Evolutionary conservation across 2,113 vertebrate genomes (phyloP).

Genomic region (Labrus mixtus): DNA sequence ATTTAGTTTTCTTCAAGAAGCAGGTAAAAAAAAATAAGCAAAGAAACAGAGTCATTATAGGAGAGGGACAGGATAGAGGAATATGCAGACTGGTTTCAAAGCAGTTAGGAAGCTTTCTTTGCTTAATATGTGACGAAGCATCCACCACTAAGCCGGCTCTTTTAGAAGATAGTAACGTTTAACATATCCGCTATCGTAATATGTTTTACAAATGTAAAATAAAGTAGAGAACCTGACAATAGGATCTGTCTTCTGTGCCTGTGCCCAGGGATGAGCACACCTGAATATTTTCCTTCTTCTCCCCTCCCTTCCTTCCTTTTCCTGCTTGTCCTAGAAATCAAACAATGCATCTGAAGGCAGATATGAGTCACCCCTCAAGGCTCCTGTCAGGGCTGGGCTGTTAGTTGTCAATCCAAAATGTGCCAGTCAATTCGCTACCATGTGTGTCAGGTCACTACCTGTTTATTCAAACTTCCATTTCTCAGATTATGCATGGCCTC

Average conservation of each 20-base stretch:
- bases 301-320: slow-evolving; percentile 44
- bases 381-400: slow-evolving; percentile 26
- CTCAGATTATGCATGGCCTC: not conserved
- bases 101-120: not conserved
- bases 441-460: slow-evolving; percentile 15
- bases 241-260: not conserved
- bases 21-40: slow-evolving; percentile 16
- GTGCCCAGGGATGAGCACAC: slow-evolving; percentile 5
- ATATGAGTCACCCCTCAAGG: slow-evolving; percentile 50
- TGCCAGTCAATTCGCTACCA: not conserved
- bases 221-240: not conserved
- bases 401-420: slow-evolving; percentile 15
- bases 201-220: not conserved
- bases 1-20: slow-evolving; percentile 42
- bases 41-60: slow-evolving; percentile 30
- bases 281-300: slow-evolving; percentile 27
- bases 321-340: slow-evolving; percentile 25
- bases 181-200: not conserved
- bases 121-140: not conserved
- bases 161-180: not conserved
- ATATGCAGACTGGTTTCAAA: slow-evolving; percentile 31
- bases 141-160: not conserved
- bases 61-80: slow-evolving; percentile 25
- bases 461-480: slow-evolving; percentile 3
- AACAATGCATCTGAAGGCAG: slow-evolving; percentile 23